Percentiles rank a stretch among this genome's conserved stretches.
phyloP scores from a whole-genome alignment of 2,888 invertebrate species.

The Bugulina stolonifera region DNA sequence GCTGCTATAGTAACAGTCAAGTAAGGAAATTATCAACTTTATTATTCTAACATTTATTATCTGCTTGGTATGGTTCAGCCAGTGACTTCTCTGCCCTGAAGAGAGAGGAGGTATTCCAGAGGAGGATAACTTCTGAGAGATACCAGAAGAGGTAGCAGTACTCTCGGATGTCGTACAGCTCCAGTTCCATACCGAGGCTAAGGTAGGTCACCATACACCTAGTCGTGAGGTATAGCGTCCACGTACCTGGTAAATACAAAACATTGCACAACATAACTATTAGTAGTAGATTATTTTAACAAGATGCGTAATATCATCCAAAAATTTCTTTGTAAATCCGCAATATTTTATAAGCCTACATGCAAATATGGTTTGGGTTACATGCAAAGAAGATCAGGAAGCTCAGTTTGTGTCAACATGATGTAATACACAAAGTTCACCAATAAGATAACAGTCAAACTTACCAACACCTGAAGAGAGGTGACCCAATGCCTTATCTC shows the following conservation, averaged over 20 bases:
- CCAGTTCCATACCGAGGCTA: slow-evolving; percentile 87
- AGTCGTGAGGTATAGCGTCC: slow-evolving; percentile 86
- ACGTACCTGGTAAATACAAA: slow-evolving; percentile 70
- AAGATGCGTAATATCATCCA: too few relatives aligned
- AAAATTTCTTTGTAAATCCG: too few relatives aligned
- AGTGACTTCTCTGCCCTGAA: slow-evolving; percentile 80
- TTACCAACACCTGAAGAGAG: not conserved
- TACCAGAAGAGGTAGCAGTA: slow-evolving; percentile 77
- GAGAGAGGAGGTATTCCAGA: slow-evolving; percentile 85
- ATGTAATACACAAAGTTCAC: too few relatives aligned
- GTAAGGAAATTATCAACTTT: too few relatives aligned
- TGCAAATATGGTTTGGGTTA: too few relatives aligned
- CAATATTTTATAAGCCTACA: too few relatives aligned
- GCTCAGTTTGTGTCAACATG: too few relatives aligned
- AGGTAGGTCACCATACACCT: slow-evolving; percentile 79
- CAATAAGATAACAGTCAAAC: too few relatives aligned
- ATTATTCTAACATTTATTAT: not conserved
- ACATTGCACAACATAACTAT: too few relatives aligned
- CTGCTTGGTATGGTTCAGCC: slow-evolving; percentile 59
- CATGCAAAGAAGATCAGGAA: too few relatives aligned
- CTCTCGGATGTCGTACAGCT: slow-evolving; percentile 91
- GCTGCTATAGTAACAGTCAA: too few relatives aligned
- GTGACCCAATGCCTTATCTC: slow-evolving; percentile 5
- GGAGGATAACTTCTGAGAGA: slow-evolving; percentile 86
- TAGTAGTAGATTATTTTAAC: too few relatives aligned